Base-by-base conservation (phyloP, 2,888 invertebrate species). In the Drymonia ruficornis region DNA sequence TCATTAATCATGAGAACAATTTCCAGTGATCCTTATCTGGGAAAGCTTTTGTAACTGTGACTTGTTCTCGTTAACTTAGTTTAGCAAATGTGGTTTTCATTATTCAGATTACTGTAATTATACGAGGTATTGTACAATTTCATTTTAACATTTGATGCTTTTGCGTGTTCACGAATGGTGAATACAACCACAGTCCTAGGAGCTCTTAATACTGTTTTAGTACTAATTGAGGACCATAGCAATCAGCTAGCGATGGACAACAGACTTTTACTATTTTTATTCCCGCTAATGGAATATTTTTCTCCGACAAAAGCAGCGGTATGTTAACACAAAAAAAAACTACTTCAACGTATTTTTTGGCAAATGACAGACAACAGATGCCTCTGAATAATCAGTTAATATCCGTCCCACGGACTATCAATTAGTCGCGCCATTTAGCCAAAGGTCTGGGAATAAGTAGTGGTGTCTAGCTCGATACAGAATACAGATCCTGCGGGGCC, bases 341-440 rank as follows among this genome's bases (percentile, higher is more conserved):
- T 11, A 36, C 23, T 2, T 2, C 4, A 23, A 23, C 23, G 2
- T 11, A 31, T 31, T 31, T 9, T 23, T 31, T 31, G 11, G 63
- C 58, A 56, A 52, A 52, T 65, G 61, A 61, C 61, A 58, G 59
- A 70, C 73, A 78, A 76, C 78, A 83, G 81, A 75, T 77, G 72
- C 69, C 63, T 70, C 65, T 77, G 72, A 70, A 70, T 73, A 82
- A 83, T 81, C 78, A 81, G 77, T 76, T 78, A 74, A 75, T 78
- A 79, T 76, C 72, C 68, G 68, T 71, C 67, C 65, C 56, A 59
- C 62, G 60, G 61, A 72, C 76, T 76, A 72, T 80, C 78, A 78
- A 76, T 80, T 83, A 79, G 70, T 68, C 80, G 80, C 77, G 48
- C 74, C 83, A 89, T 87, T 90, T 79, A 81, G 76, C 84, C 74